Evolutionary conservation across 2,888 invertebrate species (phyloP).

Genomic region (Dione vanillae): DNA sequence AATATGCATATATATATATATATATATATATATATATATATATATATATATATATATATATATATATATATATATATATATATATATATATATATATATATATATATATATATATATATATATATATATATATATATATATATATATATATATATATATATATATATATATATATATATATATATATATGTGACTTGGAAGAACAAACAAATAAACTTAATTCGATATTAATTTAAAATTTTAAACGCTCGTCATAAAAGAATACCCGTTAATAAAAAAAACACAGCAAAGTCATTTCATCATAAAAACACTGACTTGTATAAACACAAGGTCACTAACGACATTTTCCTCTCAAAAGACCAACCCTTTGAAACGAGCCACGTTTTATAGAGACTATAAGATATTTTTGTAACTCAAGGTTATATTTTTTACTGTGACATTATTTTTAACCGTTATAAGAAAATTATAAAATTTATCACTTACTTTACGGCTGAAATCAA

Average conservation of each 20-base stretch:
- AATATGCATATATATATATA: too few species aligned
- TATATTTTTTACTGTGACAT: conserved; percentile 22
- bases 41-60: too few species aligned
- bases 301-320: conserved; percentile 26
- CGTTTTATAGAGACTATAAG: conserved; percentile 28
- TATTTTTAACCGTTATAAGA: conserved; percentile 24
- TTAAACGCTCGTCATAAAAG: neutral
- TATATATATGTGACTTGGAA: neutral
- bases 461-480: neutral
- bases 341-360: conserved; percentile 36
- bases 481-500: too few species aligned
- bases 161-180: too few species aligned
- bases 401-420: conserved; percentile 30
- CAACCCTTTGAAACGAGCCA: conserved; percentile 36
- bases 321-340: conserved; percentile 29
- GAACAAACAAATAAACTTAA: neutral
- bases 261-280: neutral
- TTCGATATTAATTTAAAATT: neutral
- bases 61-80: too few species aligned
- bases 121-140: too few species aligned
- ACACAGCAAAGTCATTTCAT: neutral
- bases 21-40: too few species aligned
- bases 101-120: too few species aligned
- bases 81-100: too few species aligned
- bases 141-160: too few species aligned